Evolutionary conservation across 2,797 vertebrate species (phyloP).

Genomic region (Cossypha heuglini): DNA sequence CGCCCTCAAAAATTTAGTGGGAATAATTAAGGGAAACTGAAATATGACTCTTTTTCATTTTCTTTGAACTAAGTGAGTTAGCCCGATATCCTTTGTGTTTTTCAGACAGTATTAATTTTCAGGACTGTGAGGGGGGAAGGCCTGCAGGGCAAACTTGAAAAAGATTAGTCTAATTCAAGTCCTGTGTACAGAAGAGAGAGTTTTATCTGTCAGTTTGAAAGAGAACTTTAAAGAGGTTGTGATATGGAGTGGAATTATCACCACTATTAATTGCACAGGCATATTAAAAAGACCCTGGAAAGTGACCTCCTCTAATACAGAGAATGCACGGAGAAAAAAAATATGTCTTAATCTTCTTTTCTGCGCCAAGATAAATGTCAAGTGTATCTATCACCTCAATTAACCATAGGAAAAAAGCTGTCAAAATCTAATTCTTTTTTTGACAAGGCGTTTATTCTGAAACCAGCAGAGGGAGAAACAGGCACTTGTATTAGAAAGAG

Average conservation of each 20-base stretch:
- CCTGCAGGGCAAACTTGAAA: conserved; percentile 75
- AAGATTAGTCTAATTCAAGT: conserved; percentile 77
- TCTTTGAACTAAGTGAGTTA: conserved; percentile 60
- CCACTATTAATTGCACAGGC: conserved; percentile 80
- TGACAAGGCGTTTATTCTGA: conserved; percentile 78
- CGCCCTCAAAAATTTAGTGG: conserved; percentile 67
- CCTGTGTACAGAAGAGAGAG: conserved; percentile 64
- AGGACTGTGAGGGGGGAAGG: conserved; percentile 60
- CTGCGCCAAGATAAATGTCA: conserved; percentile 82
- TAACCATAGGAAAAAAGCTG: conserved; percentile 81
- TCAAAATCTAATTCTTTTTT: conserved; percentile 81
- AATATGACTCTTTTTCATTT: conserved; percentile 1
- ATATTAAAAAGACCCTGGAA: conserved; percentile 83
- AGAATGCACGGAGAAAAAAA: conserved; percentile 74
- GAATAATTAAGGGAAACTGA: conserved; percentile 74
- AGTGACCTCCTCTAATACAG: conserved; percentile 82
- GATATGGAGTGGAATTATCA: conserved; percentile 76
- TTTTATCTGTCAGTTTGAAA: conserved; percentile 78
- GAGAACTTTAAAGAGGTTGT: conserved; percentile 73
- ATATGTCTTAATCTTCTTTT: conserved; percentile 82
- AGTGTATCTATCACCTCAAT: conserved; percentile 88
- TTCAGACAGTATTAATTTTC: conserved; percentile 77
- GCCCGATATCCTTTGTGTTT: conserved; percentile 71
- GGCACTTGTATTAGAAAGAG: conserved; percentile 70
- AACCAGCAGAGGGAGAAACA: conserved; percentile 72